Conservation (phyloP, 2,113 vertebrate genomes). For the Channa argus region DNA sequence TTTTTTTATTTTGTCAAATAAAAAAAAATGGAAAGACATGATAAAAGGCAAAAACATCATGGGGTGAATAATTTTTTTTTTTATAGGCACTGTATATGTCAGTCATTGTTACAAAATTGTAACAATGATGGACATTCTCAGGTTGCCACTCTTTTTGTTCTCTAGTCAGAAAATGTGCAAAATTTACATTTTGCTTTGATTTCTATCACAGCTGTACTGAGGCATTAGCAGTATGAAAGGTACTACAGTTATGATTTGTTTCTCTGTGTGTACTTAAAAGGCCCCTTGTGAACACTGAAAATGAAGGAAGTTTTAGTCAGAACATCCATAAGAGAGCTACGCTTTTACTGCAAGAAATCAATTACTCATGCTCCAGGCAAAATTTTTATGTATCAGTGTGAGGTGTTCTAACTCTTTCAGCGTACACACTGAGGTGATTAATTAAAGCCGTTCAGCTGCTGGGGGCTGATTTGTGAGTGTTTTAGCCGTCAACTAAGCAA, state of each 20-base stretch:
- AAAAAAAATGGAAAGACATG: no score
- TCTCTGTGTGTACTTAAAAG: slow-evolving; percentile 49
- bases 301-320: slow-evolving; percentile 49
- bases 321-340: slow-evolving; percentile 55
- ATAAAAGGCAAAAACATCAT: no score
- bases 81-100: neutral
- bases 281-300: slow-evolving; percentile 32
- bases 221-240: slow-evolving; percentile 47
- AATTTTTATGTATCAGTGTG: slow-evolving; percentile 47
- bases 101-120: slow-evolving; percentile 7
- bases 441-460: slow-evolving; percentile 42
- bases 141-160: slow-evolving; percentile 16
- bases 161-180: slow-evolving; percentile 16
- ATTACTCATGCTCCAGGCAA: slow-evolving; percentile 61
- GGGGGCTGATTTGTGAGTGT: slow-evolving; percentile 39
- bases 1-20: no score
- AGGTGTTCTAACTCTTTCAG: slow-evolving; percentile 50
- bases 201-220: slow-evolving; percentile 25
- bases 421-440: slow-evolving; percentile 45
- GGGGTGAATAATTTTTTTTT: no score
- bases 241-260: slow-evolving; percentile 44
- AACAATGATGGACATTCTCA: neutral
- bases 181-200: slow-evolving; percentile 15
- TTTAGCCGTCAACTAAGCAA: slow-evolving; percentile 40
- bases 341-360: slow-evolving; percentile 45